Evolutionary conservation across 2,888 invertebrate genomes (phyloP).

Genomic region (Thymelicus sylvestris): DNA sequence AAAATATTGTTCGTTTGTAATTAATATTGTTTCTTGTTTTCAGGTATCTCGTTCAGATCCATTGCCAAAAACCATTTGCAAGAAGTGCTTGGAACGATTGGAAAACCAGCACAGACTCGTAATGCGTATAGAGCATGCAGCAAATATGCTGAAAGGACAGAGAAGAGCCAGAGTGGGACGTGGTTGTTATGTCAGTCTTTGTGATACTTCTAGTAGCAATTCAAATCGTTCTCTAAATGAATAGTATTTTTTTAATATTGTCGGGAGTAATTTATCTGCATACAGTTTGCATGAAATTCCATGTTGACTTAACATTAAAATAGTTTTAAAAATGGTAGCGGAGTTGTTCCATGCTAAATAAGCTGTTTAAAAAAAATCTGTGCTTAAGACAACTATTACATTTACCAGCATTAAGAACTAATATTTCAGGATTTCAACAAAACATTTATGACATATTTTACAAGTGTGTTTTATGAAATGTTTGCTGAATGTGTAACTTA

Average conservation of each 20-base stretch:
- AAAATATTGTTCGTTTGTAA: not conserved
- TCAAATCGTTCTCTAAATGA: slow-evolving; percentile 44
- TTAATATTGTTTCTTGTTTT: slow-evolving; percentile 43
- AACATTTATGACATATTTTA: no score
- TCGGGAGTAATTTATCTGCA: not conserved
- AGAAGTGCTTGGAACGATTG: slow-evolving; percentile 84
- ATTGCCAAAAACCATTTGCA: slow-evolving; percentile 89
- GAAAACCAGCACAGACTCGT: slow-evolving; percentile 83
- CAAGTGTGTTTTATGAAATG: not conserved
- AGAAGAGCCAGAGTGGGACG: slow-evolving; percentile 55
- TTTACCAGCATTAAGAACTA: not conserved
- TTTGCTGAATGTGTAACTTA: not conserved
- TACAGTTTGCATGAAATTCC: slow-evolving; percentile 9
- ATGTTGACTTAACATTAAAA: not conserved
- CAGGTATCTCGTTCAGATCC: slow-evolving; percentile 87
- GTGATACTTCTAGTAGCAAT: slow-evolving; percentile 53
- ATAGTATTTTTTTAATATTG: slow-evolving; percentile 8
- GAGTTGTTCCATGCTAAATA: not conserved
- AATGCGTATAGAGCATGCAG: slow-evolving; percentile 76
- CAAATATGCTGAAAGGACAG: slow-evolving; percentile 70
- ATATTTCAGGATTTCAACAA: not conserved
- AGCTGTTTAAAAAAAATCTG: not conserved
- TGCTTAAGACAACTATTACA: not conserved
- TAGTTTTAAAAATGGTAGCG: not conserved
- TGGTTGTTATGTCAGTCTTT: slow-evolving; percentile 54